These are phyloP conservation scores for Palythoa grandiflora DNA, from an alignment of 92 coral and sea anemone species.

Conservation along the genomic window DNA sequence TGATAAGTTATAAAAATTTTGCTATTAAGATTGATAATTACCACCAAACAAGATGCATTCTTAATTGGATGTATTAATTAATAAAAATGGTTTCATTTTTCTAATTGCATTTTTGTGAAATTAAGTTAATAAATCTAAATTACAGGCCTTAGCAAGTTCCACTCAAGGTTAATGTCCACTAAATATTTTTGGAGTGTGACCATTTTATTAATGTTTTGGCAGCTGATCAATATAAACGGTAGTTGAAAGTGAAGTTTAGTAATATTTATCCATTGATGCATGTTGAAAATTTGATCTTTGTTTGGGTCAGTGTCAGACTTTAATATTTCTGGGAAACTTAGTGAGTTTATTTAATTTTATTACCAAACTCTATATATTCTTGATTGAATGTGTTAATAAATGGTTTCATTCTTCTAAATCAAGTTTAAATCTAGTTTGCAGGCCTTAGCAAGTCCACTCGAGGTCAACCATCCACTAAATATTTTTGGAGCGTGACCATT, in stretches of 20 bases:
- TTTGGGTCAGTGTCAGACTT: not conserved
- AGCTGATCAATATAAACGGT: not conserved
- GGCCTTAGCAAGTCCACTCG: conserved; percentile 33
- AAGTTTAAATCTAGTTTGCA: not conserved
- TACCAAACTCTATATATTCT: no score
- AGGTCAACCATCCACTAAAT: not conserved
- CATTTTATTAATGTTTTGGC: not conserved
- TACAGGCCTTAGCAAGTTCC: conserved; percentile 34
- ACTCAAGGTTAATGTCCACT: not conserved
- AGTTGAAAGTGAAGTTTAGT: not conserved
- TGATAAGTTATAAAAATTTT: not conserved
- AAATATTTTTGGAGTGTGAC: not conserved
- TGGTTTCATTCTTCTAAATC: not conserved
- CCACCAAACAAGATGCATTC: no score
- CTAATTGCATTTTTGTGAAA: not conserved
- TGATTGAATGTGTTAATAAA: not conserved
- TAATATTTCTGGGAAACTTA: not conserved
- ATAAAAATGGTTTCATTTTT: not conserved
- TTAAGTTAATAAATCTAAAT: not conserved
- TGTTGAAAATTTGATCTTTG: not conserved
- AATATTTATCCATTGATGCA: not conserved
- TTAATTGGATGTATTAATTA: no score
- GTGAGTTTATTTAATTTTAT: no score
- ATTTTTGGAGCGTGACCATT: not conserved
- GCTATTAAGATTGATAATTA: not conserved